Conservation (phyloP, 2,113 vertebrate species). For the Amphilophus citrinellus region DNA sequence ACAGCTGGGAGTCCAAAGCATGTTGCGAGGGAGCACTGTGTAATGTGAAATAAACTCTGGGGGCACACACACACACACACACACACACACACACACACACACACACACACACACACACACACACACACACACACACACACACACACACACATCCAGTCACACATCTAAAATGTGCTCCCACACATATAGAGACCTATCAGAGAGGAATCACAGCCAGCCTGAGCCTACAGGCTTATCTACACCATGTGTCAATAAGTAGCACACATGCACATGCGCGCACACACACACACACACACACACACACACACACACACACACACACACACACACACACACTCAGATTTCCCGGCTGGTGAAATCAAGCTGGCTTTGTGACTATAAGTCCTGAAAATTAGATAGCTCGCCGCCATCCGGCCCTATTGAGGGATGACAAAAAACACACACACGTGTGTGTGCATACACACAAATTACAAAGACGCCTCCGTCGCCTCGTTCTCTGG, state of each 20-base stretch:
- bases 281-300: too few relatives aligned
- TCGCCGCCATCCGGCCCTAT: slow-evolving; percentile 52
- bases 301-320: not conserved
- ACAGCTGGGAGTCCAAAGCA: slow-evolving; percentile 14
- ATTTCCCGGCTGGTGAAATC: slow-evolving; percentile 67
- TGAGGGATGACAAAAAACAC: slow-evolving; percentile 47
- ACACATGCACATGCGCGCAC: too few relatives aligned
- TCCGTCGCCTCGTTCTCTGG: slow-evolving; percentile 56
- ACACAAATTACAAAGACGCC: slow-evolving; percentile 62
- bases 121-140: too few relatives aligned
- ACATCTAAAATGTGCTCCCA: not conserved
- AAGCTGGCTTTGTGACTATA: slow-evolving; percentile 73
- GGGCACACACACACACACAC: not conserved
- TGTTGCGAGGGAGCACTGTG: slow-evolving; percentile 29
- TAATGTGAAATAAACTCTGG: slow-evolving; percentile 25
- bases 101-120: too few relatives aligned
- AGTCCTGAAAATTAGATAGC: slow-evolving; percentile 79
- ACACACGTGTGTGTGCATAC: not conserved
- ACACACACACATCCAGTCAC: not conserved
- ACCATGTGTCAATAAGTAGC: slow-evolving; percentile 52
- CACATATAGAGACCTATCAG: slow-evolving; percentile 18
- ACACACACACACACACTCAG: slow-evolving; percentile 21
- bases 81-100: not conserved
- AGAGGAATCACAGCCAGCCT: slow-evolving; percentile 55
- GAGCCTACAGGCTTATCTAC: slow-evolving; percentile 63